These are phyloP conservation scores for Ciona savignyi DNA, from an alignment of 23 tunicate species.

Conservation along the genomic window DNA sequence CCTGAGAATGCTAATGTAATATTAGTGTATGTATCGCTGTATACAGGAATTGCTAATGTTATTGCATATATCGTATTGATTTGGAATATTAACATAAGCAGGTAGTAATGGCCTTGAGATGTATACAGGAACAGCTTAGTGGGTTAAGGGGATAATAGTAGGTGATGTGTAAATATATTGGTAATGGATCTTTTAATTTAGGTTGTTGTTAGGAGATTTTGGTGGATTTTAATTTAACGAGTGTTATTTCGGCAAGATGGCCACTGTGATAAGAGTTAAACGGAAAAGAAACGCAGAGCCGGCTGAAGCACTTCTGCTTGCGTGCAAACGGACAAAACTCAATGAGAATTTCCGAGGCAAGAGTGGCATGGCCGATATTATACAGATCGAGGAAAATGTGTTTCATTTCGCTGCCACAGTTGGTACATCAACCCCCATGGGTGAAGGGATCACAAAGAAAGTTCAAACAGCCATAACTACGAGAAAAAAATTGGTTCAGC, in stretches of 20 bases:
- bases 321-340: conserved; percentile 24
- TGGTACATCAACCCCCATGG: conserved; percentile 18
- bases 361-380: conserved; percentile 38
- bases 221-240: neutral
- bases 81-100: no score
- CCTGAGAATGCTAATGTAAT: no score
- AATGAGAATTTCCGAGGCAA: conserved; percentile 15
- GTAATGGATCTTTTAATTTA: no score
- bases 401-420: conserved; percentile 68
- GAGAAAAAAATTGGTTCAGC: conserved; percentile 8
- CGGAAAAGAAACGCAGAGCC: conserved; percentile 52
- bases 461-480: conserved; percentile 41
- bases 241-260: conserved; percentile 15
- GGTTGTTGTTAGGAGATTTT: no score
- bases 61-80: no score
- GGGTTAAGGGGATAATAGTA: no score
- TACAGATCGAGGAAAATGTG: conserved; percentile 48
- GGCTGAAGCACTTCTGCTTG: conserved; percentile 60
- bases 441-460: conserved; percentile 33
- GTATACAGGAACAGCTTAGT: no score
- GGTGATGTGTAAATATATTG: no score
- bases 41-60: no score
- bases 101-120: no score
- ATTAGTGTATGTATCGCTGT: no score
- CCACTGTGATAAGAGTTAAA: conserved; percentile 75